Evolutionary conservation across 2,113 vertebrate species (phyloP).

Genomic region (Martes martes): DNA sequence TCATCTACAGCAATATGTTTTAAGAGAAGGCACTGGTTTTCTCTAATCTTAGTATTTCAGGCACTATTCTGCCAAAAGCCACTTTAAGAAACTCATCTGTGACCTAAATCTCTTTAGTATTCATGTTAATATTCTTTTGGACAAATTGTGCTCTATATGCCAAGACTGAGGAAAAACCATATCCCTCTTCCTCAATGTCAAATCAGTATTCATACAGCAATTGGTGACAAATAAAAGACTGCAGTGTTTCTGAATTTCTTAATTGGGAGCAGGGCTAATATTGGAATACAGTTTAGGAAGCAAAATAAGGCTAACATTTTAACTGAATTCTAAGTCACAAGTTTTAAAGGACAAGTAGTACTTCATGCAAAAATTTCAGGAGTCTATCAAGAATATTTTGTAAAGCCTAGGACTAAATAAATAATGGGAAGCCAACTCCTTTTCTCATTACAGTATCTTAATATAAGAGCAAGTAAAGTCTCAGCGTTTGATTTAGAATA

Average conservation of each 20-base stretch:
- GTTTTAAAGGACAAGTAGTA: slow-evolving; percentile 27
- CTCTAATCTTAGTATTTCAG: slow-evolving; percentile 74
- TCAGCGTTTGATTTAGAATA: neutral
- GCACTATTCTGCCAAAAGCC: slow-evolving; percentile 66
- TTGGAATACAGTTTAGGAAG: slow-evolving; percentile 55
- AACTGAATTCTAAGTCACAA: slow-evolving; percentile 40
- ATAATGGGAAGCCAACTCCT: neutral
- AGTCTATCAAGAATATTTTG: neutral
- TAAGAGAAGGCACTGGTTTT: slow-evolving; percentile 62
- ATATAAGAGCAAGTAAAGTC: neutral
- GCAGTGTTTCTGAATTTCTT: slow-evolving; percentile 71
- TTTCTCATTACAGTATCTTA: slow-evolving; percentile 8
- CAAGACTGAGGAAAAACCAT: slow-evolving; percentile 73
- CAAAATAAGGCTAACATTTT: slow-evolving; percentile 47
- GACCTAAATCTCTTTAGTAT: slow-evolving; percentile 75
- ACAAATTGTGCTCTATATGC: slow-evolving; percentile 67
- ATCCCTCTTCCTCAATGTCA: slow-evolving; percentile 77
- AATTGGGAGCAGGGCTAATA: slow-evolving; percentile 38
- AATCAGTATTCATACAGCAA: slow-evolving; percentile 69
- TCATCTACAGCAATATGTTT: slow-evolving; percentile 73
- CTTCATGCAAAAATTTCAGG: slow-evolving; percentile 33
- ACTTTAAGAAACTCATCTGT: slow-evolving; percentile 77
- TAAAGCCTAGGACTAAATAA: neutral
- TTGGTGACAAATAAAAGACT: slow-evolving; percentile 74
- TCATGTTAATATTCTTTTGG: slow-evolving; percentile 71